Evolutionary conservation across 2,113 vertebrate species (phyloP).

Genomic region (Antigone vipio): DNA sequence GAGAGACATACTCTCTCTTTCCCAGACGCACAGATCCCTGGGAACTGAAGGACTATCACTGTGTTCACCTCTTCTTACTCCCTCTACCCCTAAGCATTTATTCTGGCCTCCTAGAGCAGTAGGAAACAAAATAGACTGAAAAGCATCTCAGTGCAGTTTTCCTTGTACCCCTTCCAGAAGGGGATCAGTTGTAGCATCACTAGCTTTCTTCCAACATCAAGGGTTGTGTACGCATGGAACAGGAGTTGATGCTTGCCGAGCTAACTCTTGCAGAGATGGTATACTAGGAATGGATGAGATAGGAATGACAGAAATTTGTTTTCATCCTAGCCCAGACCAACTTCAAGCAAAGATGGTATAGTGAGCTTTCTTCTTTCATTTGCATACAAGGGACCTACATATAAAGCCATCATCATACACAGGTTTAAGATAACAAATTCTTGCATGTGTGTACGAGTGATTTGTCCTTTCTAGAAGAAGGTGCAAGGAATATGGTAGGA

Average conservation of each 20-base stretch:
- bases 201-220: neutral
- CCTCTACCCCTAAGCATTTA: neutral
- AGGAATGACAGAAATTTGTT: neutral
- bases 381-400: neutral
- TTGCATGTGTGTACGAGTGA: fast-evolving
- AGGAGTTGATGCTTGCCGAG: neutral
- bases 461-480: neutral
- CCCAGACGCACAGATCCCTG: neutral
- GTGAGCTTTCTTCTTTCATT: neutral
- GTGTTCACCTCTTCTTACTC: neutral
- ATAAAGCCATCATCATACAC: neutral
- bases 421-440: neutral
- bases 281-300: neutral
- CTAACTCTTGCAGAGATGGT: neutral
- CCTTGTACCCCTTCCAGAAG: neutral
- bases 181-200: neutral
- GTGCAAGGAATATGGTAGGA: neutral
- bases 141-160: neutral
- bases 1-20: neutral
- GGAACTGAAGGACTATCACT: neutral
- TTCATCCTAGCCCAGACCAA: neutral
- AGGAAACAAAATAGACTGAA: neutral
- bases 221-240: fast-evolving
- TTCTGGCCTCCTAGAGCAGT: neutral
- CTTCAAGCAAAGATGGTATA: neutral